phyloP scores from a whole-genome alignment of 2,888 invertebrate species.

The Eucera pruinosa region DNA sequence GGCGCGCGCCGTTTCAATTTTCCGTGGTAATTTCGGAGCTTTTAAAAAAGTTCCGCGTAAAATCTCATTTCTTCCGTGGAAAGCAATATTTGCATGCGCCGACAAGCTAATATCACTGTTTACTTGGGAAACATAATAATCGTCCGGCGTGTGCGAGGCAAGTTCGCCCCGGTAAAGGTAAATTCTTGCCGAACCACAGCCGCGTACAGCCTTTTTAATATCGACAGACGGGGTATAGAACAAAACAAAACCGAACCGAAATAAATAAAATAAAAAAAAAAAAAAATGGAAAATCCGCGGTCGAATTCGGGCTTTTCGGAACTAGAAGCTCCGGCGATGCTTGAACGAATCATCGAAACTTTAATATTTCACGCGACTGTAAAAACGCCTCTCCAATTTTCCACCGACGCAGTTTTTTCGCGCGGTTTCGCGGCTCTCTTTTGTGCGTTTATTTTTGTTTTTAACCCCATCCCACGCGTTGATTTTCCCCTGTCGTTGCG shows the following conservation, averaged over 20 bases:
- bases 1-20: constrained; percentile 49
- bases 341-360: constrained; percentile 17
- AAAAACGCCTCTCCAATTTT: constrained; percentile 24
- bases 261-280: too few species aligned
- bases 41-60: constrained; percentile 60
- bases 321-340: background rate
- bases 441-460: background rate
- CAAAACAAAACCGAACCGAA: too few species aligned
- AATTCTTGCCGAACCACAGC: constrained; percentile 26
- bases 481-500: background rate
- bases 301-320: background rate
- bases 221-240: too few species aligned
- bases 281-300: background rate
- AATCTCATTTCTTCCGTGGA: constrained; percentile 57
- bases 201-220: constrained; percentile 26
- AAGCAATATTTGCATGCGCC: constrained; percentile 56
- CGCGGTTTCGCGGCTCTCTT: background rate
- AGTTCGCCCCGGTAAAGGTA: constrained; percentile 19
- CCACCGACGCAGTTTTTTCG: background rate
- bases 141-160: constrained; percentile 52
- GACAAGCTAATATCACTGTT: constrained; percentile 64
- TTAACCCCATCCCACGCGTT: too few species aligned
- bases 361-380: constrained; percentile 36
- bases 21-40: constrained; percentile 58
- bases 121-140: constrained; percentile 62